phyloP scores from a whole-genome alignment of 1,140 invertebrate genomes.

The Drosophila ananassae region DNA sequence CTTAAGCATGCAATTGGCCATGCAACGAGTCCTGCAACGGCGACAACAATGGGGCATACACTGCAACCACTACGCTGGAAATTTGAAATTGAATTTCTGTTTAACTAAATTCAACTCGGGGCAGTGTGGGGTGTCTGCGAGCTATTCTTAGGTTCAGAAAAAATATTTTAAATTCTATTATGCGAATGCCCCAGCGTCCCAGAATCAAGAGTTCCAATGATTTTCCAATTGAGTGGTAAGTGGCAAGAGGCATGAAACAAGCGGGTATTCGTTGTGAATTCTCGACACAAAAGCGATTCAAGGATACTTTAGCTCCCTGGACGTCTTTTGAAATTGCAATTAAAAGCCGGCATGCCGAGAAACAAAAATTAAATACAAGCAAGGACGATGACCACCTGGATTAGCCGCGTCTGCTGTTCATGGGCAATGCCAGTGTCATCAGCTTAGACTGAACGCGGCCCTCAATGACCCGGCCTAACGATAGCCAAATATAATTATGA shows the following conservation, averaged over 20 bases:
- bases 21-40: conserved; percentile 57
- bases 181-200: no score
- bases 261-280: conserved; percentile 23
- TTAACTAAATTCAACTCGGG: neutral
- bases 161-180: no score
- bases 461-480: conserved; percentile 54
- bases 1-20: conserved; percentile 72
- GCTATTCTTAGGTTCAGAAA: no score
- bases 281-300: conserved; percentile 42
- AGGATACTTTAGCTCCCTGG: conserved; percentile 4
- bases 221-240: conserved; percentile 48
- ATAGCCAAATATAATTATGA: conserved; percentile 80
- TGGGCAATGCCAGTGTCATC: conserved; percentile 20
- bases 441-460: conserved; percentile 19
- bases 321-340: conserved; percentile 40
- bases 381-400: conserved; percentile 68
- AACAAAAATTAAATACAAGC: conserved; percentile 70
- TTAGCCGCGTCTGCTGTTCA: conserved; percentile 55
- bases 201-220: conserved; percentile 44
- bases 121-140: neutral
- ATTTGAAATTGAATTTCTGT: neutral
- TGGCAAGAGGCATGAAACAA: conserved; percentile 1
- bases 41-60: conserved; percentile 16
- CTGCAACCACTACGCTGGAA: neutral
- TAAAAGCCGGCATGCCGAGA: conserved; percentile 4